Evolutionary conservation across 2,888 invertebrate genomes (phyloP), one percentile per base, ranked within the genome.

Genomic region (Parochlus steinenii): DNA sequence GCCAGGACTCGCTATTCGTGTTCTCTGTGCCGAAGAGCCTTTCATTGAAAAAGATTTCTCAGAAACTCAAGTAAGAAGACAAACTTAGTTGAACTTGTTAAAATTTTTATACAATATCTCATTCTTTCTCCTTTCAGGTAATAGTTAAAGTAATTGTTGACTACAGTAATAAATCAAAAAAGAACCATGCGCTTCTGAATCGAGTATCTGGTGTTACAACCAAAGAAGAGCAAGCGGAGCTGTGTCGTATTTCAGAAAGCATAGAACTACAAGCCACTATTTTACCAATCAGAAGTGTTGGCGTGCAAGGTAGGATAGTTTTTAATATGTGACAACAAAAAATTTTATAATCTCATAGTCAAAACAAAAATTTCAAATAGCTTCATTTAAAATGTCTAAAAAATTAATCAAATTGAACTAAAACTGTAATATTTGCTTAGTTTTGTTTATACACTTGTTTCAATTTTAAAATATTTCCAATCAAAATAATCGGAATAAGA

Each of bases 1-100:
- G 3, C 98, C 98, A 11, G 98, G 98, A 10, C 66, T 98, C 41
- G 95, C 98, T 26, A 95, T 98, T 52, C 70, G 98, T 43, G 80
- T 97, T 41, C 64, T 99, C 23, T 98, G 98, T 62, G 89, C 92
- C 40, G 86, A 89, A 42, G 90, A 95, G 55, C 83, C 97, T 4
- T 92, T 72, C 57, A 80, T 87, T 63, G 93, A 93, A 54, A 71
- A 81, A 53, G 90, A 93, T 62, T 97, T 90, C 61, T 79, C 85
- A 10, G 95, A 95, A 65, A 95, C 93, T 34, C 85, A 87, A 69
- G 78, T 71, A 49, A 37, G 45, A n/a, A n/a, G n/a, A n/a, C n/a
- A n/a, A n/a, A n/a, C 28, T 10, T 28, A 10, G 16, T 16, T 28
- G 8, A 11, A 29, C 19, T 29, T 14, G 17, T 18, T 4, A 6